Evolutionary conservation across 2,113 vertebrate genomes (phyloP), one percentile per base, ranked within the genome.

Genomic region (Apteryx owenii): DNA sequence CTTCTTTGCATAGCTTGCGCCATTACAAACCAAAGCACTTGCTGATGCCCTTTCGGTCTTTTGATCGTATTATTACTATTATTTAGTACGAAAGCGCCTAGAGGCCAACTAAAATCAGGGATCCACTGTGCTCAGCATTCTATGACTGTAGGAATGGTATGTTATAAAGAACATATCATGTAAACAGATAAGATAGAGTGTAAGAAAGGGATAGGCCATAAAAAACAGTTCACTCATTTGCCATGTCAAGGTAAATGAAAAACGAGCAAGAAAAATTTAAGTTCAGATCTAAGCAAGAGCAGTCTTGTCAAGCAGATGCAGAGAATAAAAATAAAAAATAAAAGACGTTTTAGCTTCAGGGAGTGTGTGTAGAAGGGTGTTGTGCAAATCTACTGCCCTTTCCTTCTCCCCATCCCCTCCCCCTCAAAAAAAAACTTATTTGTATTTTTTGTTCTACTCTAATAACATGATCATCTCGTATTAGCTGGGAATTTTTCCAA

Each of bases 351-450:
- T 7, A 77, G 40, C 4, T 69, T 28, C 22, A 81, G 15, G 36
- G 8, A 61, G 2, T 3, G 8, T 2, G 2, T 1, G 7, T 1
- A 5, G 17, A 12, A 15, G 5, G 3, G 17, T 26, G 5, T 54
- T 29, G 51, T 70, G 36, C 22, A 79, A 58, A 87, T 75, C 13
- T 46, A 38, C 22, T 42, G n/a, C 9, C 64, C 6, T 48, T 48
- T 7, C 2, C 17, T 11, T 31, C 56, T 13, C 26, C 2, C 4
- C 15, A n/a, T 7, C 2, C 21, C 14, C 38, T 58, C 12, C 26
- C 3, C 5, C 16, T 50, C 38, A 65, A 65, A 15, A 48, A 46
- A 46, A 46, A 1, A 5, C 36, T 25, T n/a, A 60, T 11, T 28
- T 54, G 4, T 8, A 18, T 25, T 9, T 71, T 29, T 44, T 68